phyloP scores from a whole-genome alignment of 2,113 vertebrate species.

The Ciconia boyciana region DNA sequence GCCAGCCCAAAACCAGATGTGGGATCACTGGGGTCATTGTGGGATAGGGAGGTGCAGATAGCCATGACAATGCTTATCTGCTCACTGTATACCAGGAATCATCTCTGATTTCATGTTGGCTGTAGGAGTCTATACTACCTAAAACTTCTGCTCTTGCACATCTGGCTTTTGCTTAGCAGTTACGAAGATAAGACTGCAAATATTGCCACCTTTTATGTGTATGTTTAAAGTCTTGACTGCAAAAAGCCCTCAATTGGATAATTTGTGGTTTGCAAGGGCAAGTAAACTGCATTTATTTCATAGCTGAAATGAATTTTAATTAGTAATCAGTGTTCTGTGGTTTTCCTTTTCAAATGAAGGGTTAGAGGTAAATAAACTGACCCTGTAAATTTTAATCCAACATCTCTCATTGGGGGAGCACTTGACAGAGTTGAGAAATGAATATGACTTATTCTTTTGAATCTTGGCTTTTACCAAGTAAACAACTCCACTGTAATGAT shows the following conservation, averaged over 20 bases:
- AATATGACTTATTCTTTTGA: neutral
- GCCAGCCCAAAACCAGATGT: neutral
- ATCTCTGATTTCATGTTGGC: neutral
- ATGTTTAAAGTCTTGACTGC: neutral
- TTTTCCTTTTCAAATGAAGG: neutral
- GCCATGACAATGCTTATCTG: neutral
- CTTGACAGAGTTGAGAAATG: neutral
- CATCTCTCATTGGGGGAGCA: neutral
- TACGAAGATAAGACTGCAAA: neutral
- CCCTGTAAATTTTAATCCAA: neutral
- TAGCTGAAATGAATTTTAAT: neutral
- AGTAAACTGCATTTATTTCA: neutral
- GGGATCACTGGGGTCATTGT: neutral
- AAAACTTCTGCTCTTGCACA: neutral
- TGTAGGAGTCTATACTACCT: neutral
- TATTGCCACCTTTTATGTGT: neutral
- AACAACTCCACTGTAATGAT: neutral
- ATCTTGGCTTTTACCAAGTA: neutral
- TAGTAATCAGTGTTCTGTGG: neutral
- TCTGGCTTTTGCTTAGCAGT: neutral
- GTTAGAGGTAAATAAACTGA: neutral
- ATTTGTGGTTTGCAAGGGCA: neutral
- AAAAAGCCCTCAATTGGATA: neutral
- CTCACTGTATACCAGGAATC: neutral
- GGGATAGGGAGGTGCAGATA: neutral